These are phyloP conservation scores for Halcyon badia DNA, from an alignment of 2,797 vertebrate species.

Conservation along the genomic window DNA sequence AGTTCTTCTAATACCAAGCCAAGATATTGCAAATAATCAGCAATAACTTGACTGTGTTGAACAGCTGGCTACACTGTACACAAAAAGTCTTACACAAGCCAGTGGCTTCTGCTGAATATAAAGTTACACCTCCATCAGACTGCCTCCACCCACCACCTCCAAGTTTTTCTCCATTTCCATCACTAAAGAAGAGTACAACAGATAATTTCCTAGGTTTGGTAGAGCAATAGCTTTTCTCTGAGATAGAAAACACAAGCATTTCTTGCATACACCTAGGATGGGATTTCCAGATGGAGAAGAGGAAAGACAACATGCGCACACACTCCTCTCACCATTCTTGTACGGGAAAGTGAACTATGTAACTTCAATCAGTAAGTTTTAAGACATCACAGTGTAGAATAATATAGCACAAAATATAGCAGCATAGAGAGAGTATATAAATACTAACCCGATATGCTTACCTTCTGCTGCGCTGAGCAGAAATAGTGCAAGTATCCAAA, in stretches of 20 bases:
- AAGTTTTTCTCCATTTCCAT: neutral
- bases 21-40: neutral
- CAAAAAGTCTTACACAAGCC: neutral
- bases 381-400: neutral
- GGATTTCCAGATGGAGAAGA: neutral
- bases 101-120: neutral
- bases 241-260: neutral
- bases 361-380: neutral
- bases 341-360: neutral
- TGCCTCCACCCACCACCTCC: rapidly evolving
- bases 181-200: neutral
- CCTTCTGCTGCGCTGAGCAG: slow-evolving; percentile 41
- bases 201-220: neutral
- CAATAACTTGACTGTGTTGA: neutral
- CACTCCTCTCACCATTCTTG: rapidly evolving
- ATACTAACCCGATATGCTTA: neutral
- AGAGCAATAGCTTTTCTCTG: neutral
- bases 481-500: slow-evolving; percentile 39
- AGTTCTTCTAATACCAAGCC: neutral
- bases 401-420: neutral
- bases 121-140: neutral
- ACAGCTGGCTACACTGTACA: neutral
- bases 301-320: rapidly evolving
- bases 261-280: rapidly evolving
- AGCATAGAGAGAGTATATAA: neutral